Percentiles rank a stretch among this genome's conserved stretches.
Evolutionary conservation across 1,140 invertebrate species (phyloP).

Genomic region (Dufourea novaeangliae): DNA sequence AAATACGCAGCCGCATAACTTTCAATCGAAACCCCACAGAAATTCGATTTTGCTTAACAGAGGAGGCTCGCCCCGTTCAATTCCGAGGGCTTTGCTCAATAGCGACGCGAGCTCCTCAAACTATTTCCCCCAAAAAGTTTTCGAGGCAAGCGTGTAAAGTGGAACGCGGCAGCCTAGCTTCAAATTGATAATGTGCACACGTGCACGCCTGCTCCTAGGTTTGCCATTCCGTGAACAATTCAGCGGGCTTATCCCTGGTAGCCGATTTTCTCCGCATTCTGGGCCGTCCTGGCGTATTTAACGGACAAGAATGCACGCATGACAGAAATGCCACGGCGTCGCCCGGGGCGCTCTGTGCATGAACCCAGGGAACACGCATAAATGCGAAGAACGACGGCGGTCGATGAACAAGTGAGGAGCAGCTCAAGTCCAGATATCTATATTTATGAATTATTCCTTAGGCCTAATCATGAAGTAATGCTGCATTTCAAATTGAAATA

Average conservation of each 20-base stretch:
- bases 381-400: constrained; percentile 1
- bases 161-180: constrained; percentile 3
- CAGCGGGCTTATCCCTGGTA: constrained; percentile 32
- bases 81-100: not conserved
- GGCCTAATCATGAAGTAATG: too few species aligned
- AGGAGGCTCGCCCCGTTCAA: not conserved
- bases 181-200: constrained; percentile 32
- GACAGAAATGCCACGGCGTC: constrained; percentile 37
- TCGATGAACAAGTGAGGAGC: constrained; percentile 9
- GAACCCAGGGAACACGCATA: constrained; percentile 10
- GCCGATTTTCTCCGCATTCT: constrained; percentile 41
- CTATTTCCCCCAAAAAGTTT: constrained; percentile 21
- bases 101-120: constrained; percentile 17
- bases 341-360: constrained; percentile 12
- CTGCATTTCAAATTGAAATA: too few species aligned
- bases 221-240: constrained; percentile 45
- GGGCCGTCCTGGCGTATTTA: constrained; percentile 30
- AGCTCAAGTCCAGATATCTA: not conserved
- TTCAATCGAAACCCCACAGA: constrained; percentile 14
- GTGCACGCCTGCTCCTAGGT: constrained; percentile 8
- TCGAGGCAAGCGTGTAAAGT: constrained; percentile 5
- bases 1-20: constrained; percentile 19
- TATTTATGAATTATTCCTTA: too few species aligned
- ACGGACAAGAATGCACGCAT: constrained; percentile 44
- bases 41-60: constrained; percentile 12